phyloP scores from a whole-genome alignment of 2,113 vertebrate genomes.

The Campylomormyrus tamandua region DNA sequence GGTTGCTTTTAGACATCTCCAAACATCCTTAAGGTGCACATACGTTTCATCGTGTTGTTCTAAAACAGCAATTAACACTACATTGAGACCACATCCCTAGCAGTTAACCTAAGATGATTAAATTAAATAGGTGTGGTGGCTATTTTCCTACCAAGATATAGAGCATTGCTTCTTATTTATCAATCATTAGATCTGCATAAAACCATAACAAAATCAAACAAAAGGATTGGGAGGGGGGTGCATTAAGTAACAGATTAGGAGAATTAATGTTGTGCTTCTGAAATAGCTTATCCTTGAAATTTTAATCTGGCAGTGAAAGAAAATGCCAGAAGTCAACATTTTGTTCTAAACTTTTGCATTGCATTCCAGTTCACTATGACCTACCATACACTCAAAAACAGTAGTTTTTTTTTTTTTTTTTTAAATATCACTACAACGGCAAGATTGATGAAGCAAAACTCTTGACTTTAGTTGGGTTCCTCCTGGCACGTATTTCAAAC shows the following conservation, averaged over 20 bases:
- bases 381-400: background rate
- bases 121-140: background rate
- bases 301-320: background rate
- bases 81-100: background rate
- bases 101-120: background rate
- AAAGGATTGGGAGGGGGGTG: background rate
- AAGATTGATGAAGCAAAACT: conserved; percentile 12
- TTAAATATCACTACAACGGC: background rate
- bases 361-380: background rate
- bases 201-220: background rate
- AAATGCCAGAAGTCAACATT: background rate
- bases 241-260: background rate
- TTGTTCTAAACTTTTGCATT: background rate
- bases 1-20: background rate
- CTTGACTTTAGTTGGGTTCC: conserved; percentile 8
- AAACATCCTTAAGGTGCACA: background rate
- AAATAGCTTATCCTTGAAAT: background rate
- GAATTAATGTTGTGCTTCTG: background rate
- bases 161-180: background rate
- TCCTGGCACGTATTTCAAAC: conserved; percentile 10
- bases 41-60: background rate
- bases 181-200: background rate
- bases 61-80: background rate
- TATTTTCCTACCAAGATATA: background rate
- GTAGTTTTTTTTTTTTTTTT: background rate